Percentiles rank a stretch among this genome's conserved stretches.
Evolutionary conservation across 2,888 invertebrate genomes (phyloP).

Genomic region (Pterostichus madidus): DNA sequence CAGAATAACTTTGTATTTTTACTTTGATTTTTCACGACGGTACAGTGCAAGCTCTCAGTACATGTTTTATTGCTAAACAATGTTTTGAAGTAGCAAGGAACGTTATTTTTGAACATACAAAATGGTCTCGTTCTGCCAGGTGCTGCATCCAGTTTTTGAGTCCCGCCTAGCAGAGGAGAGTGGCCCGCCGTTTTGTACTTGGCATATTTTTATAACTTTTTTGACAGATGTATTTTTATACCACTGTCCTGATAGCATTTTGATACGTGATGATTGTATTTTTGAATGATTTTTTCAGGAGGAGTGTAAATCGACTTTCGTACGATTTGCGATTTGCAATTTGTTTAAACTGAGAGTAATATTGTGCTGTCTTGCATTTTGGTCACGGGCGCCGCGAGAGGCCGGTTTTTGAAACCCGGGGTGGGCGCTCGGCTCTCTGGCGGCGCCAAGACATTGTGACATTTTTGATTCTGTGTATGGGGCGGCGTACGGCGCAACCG

Average conservation of each 20-base stretch:
- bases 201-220: conserved; percentile 54
- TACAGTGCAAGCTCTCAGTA: conserved; percentile 46
- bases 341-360: conserved; percentile 58
- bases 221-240: conserved; percentile 63
- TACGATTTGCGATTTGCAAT: conserved; percentile 44
- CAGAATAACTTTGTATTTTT: conserved; percentile 24
- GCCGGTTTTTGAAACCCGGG: conserved; percentile 77
- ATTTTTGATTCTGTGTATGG: conserved; percentile 93
- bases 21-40: conserved; percentile 18
- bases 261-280: conserved; percentile 71
- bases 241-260: conserved; percentile 58
- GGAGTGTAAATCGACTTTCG: conserved; percentile 69
- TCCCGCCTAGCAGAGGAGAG: conserved; percentile 71
- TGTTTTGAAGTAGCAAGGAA: conserved; percentile 75
- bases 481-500: conserved; percentile 83
- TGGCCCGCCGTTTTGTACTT: conserved; percentile 65
- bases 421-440: conserved; percentile 75
- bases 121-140: conserved; percentile 73
- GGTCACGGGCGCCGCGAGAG: conserved; percentile 77
- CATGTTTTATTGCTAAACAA: conserved; percentile 62
- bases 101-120: conserved; percentile 72
- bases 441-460: conserved; percentile 85
- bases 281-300: conserved; percentile 78
- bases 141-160: conserved; percentile 74
- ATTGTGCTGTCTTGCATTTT: conserved; percentile 74